A percentile compares a stretch with the other conserved stretches of the same genome.
phyloP scores from a whole-genome alignment of 2,797 vertebrate genomes.

The Aselliscus stoliczkanus region DNA sequence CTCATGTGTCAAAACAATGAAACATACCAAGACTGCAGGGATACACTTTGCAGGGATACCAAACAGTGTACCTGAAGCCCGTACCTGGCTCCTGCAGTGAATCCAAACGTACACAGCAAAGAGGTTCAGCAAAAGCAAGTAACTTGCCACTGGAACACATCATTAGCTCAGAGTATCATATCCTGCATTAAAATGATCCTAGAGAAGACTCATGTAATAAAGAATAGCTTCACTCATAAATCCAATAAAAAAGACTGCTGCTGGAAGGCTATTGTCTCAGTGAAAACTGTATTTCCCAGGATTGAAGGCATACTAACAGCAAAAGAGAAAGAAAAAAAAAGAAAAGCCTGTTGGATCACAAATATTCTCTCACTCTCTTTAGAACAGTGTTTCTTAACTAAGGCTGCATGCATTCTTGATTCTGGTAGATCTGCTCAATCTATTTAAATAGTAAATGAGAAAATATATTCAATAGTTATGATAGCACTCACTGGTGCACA shows the following conservation, averaged over 20 bases:
- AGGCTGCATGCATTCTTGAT: background rate
- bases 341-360: background rate
- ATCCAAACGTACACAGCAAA: background rate
- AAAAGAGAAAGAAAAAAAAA: background rate
- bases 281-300: background rate
- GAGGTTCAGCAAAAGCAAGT: no score
- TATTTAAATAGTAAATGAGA: slow-evolving; percentile 3
- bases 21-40: background rate
- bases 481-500: background rate
- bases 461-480: background rate
- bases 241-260: background rate
- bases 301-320: background rate
- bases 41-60: background rate
- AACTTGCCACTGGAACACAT: background rate
- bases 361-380: background rate
- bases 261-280: background rate
- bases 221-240: background rate
- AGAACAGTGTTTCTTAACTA: background rate
- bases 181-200: slow-evolving; percentile 4
- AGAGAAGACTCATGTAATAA: background rate
- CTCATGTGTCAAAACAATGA: background rate
- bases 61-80: background rate
- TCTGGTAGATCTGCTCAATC: background rate
- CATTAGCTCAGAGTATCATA: background rate
- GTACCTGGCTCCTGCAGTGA: background rate